These are phyloP conservation scores for Heterotis niloticus DNA, from an alignment of 2,113 vertebrate genomes.

Conservation along the genomic window DNA sequence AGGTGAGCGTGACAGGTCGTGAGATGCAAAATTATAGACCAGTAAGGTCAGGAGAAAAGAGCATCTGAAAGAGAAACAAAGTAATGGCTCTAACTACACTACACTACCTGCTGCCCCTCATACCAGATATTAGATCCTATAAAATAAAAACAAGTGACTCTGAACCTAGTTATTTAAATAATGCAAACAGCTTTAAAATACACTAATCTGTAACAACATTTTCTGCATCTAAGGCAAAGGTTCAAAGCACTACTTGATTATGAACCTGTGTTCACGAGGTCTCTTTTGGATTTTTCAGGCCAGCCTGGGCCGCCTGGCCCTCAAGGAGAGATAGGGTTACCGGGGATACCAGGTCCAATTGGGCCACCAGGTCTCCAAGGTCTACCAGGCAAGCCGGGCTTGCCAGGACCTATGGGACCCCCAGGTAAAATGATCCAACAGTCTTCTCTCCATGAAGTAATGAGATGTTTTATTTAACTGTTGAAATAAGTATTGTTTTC, in stretches of 20 bases:
- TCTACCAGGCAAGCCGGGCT: conserved; percentile 59
- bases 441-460: neutral
- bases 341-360: conserved; percentile 59
- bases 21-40: too few species aligned
- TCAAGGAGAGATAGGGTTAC: conserved; percentile 64
- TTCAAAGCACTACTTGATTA: conserved; percentile 19
- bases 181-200: too few species aligned
- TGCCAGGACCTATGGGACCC: conserved; percentile 60
- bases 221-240: too few species aligned
- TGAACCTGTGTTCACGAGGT: neutral
- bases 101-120: too few species aligned
- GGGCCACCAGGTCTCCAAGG: conserved; percentile 75
- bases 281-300: conserved; percentile 45
- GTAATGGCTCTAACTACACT: too few species aligned
- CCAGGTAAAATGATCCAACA: conserved; percentile 64
- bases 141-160: too few species aligned
- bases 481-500: neutral
- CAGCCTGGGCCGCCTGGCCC: conserved; percentile 69
- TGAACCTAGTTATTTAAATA: too few species aligned
- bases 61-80: too few species aligned
- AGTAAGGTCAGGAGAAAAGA: too few species aligned
- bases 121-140: too few species aligned
- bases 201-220: too few species aligned
- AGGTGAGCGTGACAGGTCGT: too few species aligned
- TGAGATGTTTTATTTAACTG: neutral